Evolutionary conservation across 2,888 invertebrate species (phyloP).

Genomic region (Silvanus unidentatus): DNA sequence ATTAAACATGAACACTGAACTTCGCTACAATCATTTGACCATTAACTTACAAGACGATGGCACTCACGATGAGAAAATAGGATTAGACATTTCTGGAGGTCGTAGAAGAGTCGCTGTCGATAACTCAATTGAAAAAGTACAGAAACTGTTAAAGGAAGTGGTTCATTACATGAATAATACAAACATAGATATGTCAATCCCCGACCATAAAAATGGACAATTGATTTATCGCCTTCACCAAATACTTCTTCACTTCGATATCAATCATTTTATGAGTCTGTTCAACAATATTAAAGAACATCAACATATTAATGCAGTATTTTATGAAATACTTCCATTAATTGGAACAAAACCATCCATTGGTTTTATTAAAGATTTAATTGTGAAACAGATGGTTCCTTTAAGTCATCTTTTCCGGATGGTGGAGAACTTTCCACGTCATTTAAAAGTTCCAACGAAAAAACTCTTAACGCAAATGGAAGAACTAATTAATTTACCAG

Average conservation of each 20-base stretch:
- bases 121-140: slow-evolving; percentile 24
- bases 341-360: slow-evolving; percentile 46
- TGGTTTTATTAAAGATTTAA: slow-evolving; percentile 40
- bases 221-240: slow-evolving; percentile 37
- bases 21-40: slow-evolving; percentile 26
- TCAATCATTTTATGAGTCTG: slow-evolving; percentile 33
- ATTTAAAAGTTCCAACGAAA: slow-evolving; percentile 42
- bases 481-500: slow-evolving; percentile 31
- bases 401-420: slow-evolving; percentile 36
- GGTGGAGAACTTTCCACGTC: slow-evolving; percentile 43
- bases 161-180: slow-evolving; percentile 37
- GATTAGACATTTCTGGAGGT: slow-evolving; percentile 38
- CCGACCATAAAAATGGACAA: slow-evolving; percentile 38
- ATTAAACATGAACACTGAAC: slow-evolving; percentile 17
- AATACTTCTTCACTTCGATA: slow-evolving; percentile 36
- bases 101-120: slow-evolving; percentile 29
- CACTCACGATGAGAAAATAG: slow-evolving; percentile 15
- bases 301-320: slow-evolving; percentile 30
- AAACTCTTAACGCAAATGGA: slow-evolving; percentile 40
- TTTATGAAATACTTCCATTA: slow-evolving; percentile 45
- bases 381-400: slow-evolving; percentile 37
- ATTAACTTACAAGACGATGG: slow-evolving; percentile 22
- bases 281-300: slow-evolving; percentile 18
- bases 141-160: slow-evolving; percentile 32
- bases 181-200: slow-evolving; percentile 34